These are phyloP conservation scores for Gadus chalcogrammus DNA, from an alignment of 2,113 vertebrate species.

Conservation along the genomic window DNA sequence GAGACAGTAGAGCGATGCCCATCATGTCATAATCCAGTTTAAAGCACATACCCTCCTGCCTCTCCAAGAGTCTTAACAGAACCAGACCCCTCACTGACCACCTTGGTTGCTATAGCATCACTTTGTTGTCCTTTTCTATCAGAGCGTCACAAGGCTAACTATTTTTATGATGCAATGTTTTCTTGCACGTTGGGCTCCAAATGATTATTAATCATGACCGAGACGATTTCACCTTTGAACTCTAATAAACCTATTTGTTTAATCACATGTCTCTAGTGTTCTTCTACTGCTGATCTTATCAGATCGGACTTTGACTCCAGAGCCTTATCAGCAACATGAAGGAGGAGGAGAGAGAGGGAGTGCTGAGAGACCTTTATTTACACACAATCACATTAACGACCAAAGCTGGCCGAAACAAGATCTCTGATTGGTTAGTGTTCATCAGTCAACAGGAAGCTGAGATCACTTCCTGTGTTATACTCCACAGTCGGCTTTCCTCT, in stretches of 20 bases:
- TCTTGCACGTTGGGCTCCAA: too few species aligned
- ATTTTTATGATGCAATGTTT: too few species aligned
- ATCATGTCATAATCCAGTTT: too few species aligned
- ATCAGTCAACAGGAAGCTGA: slow-evolving; percentile 78
- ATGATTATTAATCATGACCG: background rate
- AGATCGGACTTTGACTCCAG: background rate
- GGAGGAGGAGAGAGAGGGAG: background rate
- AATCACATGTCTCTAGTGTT: slow-evolving; percentile 18
- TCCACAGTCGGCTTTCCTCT: slow-evolving; percentile 74
- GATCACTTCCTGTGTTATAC: slow-evolving; percentile 77
- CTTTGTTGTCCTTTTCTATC: too few species aligned
- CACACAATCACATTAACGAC: background rate
- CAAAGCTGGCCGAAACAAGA: too few species aligned
- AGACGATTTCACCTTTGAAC: slow-evolving; percentile 42
- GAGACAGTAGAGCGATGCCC: too few species aligned
- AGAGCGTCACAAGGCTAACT: too few species aligned
- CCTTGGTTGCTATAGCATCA: too few species aligned
- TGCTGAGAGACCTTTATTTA: background rate
- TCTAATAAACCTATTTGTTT: slow-evolving; percentile 53
- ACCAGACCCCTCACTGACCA: too few species aligned
- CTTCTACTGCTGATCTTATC: background rate
- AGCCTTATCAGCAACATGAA: background rate
- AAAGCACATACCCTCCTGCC: too few species aligned
- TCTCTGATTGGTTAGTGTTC: slow-evolving; percentile 30
- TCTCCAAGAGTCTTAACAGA: too few species aligned